These are phyloP conservation scores for Nyctereutes procyonoides DNA, from an alignment of 2,113 vertebrate genomes.

Conservation along the genomic window DNA sequence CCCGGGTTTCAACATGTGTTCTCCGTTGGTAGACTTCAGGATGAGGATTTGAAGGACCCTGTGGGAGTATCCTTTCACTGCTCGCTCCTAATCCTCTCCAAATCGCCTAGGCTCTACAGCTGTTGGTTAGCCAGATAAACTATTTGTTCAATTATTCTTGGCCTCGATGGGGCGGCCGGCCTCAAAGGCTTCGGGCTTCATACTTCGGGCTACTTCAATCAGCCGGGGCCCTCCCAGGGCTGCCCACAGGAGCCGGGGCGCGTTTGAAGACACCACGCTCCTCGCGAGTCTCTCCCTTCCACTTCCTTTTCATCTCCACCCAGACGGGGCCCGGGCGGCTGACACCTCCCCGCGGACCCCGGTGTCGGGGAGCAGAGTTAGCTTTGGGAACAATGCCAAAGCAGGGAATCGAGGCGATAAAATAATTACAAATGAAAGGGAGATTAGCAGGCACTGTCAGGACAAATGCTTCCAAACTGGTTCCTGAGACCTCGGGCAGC, in stretches of 20 bases:
- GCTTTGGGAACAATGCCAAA: constrained; percentile 16
- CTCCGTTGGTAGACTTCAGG: constrained; percentile 77
- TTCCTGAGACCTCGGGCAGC: constrained; percentile 77
- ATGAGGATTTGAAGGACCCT: constrained; percentile 84
- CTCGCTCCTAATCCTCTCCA: constrained; percentile 88
- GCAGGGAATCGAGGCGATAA: constrained; percentile 76
- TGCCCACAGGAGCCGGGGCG: constrained; percentile 71
- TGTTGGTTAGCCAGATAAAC: constrained; percentile 88
- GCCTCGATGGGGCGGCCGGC: constrained; percentile 79
- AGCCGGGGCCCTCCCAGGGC: constrained; percentile 70
- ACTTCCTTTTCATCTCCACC: constrained; percentile 47
- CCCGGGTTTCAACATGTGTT: constrained; percentile 83
- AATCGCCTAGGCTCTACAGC: constrained; percentile 89
- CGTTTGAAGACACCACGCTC: constrained; percentile 74
- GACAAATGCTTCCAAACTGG: constrained; percentile 85
- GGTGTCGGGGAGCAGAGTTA: constrained; percentile 41
- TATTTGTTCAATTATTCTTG: constrained; percentile 90
- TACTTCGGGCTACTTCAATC: constrained; percentile 84
- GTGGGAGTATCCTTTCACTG: constrained; percentile 88
- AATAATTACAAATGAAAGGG: constrained; percentile 88
- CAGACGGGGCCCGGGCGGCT: constrained; percentile 4
- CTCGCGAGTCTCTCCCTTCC: background rate
- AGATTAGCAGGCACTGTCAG: constrained; percentile 84
- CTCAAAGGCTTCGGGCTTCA: constrained; percentile 86
- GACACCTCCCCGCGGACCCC: constrained; percentile 17